Conservation (phyloP, 1,140 invertebrate species). For the Chrysomallon squamiferum region DNA sequence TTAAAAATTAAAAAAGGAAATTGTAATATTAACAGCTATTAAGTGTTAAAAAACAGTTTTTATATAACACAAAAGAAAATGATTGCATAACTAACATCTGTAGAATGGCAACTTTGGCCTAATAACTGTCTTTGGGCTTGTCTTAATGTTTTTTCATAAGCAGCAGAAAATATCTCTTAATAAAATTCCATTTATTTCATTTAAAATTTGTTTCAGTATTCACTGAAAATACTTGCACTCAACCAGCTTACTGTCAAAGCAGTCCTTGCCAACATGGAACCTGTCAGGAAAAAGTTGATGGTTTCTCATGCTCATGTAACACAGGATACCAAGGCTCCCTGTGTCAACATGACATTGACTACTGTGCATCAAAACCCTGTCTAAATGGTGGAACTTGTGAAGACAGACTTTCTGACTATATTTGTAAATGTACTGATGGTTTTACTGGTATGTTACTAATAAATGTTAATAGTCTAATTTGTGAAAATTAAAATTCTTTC, state of each 20-base stretch:
- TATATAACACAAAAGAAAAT: no score
- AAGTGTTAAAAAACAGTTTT: no score
- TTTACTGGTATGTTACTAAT: constrained; percentile 72
- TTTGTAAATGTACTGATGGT: constrained; percentile 88
- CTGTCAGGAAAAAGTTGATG: constrained; percentile 24
- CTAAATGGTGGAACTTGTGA: constrained; percentile 87
- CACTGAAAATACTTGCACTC: background rate
- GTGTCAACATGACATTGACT: constrained; percentile 21
- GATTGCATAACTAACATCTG: no score
- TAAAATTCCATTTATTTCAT: no score
- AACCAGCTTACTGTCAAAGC: constrained; percentile 11
- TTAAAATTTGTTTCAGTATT: background rate
- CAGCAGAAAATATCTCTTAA: no score
- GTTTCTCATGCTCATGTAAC: constrained; percentile 24
- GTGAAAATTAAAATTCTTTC: no score
- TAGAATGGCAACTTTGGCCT: no score
- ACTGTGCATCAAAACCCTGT: constrained; percentile 66
- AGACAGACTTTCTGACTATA: constrained; percentile 68
- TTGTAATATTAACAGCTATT: no score
- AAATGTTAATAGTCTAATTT: no score
- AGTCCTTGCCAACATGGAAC: constrained; percentile 34
- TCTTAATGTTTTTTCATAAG: no score
- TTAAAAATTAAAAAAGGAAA: no score
- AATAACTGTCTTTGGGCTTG: no score
- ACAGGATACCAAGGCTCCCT: constrained; percentile 24